Conservation (phyloP, 2,888 invertebrate genomes). For the Oscheius sp. region DNA sequence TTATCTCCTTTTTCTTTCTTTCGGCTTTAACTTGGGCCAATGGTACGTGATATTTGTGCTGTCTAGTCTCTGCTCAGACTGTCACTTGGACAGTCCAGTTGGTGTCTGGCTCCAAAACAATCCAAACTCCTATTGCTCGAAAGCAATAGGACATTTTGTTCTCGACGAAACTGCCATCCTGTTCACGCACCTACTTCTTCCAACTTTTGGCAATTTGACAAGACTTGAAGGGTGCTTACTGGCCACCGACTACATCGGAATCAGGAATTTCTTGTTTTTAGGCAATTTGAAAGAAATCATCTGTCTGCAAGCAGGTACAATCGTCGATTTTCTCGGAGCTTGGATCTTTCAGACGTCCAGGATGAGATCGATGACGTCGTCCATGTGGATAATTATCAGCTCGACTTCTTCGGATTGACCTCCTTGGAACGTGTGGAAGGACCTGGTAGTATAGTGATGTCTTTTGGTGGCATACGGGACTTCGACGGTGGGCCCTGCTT, state of each 20-base stretch:
- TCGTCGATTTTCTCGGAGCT: too few species aligned
- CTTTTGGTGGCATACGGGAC: too few species aligned
- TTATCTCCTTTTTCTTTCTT: too few species aligned
- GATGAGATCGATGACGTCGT: too few species aligned
- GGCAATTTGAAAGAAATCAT: slow-evolving; percentile 7
- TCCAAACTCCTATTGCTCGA: not conserved
- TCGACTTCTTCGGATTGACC: too few species aligned
- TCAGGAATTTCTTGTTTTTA: slow-evolving; percentile 3
- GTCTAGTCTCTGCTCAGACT: not conserved
- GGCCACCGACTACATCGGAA: not conserved
- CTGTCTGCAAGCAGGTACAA: not conserved
- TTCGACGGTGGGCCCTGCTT: too few species aligned
- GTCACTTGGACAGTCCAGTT: not conserved
- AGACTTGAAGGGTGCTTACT: slow-evolving; percentile 14
- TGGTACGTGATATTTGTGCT: too few species aligned
- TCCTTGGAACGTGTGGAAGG: too few species aligned
- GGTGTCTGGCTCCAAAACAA: slow-evolving; percentile 8
- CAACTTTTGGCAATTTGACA: not conserved
- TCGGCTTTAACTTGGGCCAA: too few species aligned
- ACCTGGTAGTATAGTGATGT: too few species aligned
- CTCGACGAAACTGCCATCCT: not conserved
- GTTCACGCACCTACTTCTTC: not conserved
- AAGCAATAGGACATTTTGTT: slow-evolving; percentile 3
- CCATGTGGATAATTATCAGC: too few species aligned
- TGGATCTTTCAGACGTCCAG: too few species aligned